A percentile compares a stretch with the other conserved stretches of the same genome.
Conservation (phyloP, 2,888 invertebrate species). For the Pristionchus fissidentatus region DNA sequence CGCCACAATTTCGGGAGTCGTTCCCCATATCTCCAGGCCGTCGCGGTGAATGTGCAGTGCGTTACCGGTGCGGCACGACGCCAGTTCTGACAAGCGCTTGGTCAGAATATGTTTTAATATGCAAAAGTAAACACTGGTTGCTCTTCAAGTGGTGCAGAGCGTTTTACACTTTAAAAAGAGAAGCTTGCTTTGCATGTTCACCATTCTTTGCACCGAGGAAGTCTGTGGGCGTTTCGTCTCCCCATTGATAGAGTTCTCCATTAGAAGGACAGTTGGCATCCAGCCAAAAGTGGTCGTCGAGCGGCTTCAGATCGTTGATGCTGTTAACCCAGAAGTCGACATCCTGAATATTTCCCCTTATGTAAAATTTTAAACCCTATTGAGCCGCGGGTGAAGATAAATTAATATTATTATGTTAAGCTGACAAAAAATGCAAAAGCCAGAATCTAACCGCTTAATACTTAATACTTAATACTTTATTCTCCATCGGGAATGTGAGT, state of each 20-base stretch:
- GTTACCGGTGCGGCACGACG: background rate
- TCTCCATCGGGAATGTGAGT: background rate
- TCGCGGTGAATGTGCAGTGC: background rate
- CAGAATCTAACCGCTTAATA: too few species aligned
- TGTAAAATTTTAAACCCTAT: too few species aligned
- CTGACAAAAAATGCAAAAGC: too few species aligned
- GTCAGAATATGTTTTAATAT: background rate
- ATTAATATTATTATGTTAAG: too few species aligned
- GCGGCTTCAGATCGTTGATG: background rate
- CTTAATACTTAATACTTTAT: background rate
- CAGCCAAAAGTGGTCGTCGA: background rate
- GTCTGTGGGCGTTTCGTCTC: background rate
- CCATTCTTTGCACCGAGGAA: background rate
- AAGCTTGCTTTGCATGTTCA: background rate
- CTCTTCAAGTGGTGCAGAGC: too few species aligned
- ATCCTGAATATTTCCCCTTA: too few species aligned
- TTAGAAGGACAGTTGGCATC: background rate
- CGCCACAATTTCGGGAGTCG: background rate
- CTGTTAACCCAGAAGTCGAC: background rate
- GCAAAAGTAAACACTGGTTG: background rate
- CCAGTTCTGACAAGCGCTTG: background rate
- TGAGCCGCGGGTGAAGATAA: too few species aligned
- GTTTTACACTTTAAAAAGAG: background rate
- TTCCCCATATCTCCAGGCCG: background rate
- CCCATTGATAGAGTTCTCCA: background rate